These are phyloP conservation scores for Chymomyza costata DNA, from an alignment of 1,140 invertebrate genomes.

Conservation along the genomic window DNA sequence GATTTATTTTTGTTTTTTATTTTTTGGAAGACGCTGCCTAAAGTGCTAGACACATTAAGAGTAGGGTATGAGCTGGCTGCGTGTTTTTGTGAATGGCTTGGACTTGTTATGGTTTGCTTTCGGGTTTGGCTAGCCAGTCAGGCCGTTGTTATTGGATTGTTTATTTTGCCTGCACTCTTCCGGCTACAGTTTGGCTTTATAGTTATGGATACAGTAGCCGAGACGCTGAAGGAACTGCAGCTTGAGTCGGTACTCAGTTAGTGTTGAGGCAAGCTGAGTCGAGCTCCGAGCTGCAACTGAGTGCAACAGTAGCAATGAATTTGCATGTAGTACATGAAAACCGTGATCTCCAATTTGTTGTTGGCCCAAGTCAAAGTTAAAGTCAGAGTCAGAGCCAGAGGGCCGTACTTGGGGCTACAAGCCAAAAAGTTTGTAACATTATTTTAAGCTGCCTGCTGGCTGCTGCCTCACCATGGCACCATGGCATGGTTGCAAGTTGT, in stretches of 20 bases:
- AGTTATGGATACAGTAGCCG: constrained; percentile 58
- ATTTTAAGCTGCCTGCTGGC: constrained; percentile 64
- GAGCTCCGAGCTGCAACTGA: constrained; percentile 11
- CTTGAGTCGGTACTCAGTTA: not conserved
- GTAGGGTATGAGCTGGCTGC: constrained; percentile 32
- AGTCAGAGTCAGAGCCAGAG: constrained; percentile 40
- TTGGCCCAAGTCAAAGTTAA: constrained; percentile 20
- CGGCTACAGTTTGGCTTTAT: constrained; percentile 55
- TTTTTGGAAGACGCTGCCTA: too few relatives aligned
- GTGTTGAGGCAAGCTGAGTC: not conserved
- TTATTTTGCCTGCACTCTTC: constrained; percentile 59
- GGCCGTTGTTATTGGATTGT: constrained; percentile 47
- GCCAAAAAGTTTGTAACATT: constrained; percentile 70
- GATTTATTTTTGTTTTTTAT: too few relatives aligned
- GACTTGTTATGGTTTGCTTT: constrained; percentile 1
- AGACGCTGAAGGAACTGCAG: constrained; percentile 10
- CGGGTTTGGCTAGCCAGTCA: constrained; percentile 3
- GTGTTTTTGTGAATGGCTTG: constrained; percentile 56
- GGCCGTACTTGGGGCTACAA: constrained; percentile 60
- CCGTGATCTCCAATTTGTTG: constrained; percentile 74
- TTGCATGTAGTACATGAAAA: constrained; percentile 75
- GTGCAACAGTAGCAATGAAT: constrained; percentile 74
- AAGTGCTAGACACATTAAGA: not conserved
- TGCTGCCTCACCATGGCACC: not conserved
- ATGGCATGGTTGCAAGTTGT: constrained; percentile 53